These are phyloP conservation scores for Acropora tenuis DNA, from an alignment of 64 coral and sea anemone genomes.

Conservation along the genomic window DNA sequence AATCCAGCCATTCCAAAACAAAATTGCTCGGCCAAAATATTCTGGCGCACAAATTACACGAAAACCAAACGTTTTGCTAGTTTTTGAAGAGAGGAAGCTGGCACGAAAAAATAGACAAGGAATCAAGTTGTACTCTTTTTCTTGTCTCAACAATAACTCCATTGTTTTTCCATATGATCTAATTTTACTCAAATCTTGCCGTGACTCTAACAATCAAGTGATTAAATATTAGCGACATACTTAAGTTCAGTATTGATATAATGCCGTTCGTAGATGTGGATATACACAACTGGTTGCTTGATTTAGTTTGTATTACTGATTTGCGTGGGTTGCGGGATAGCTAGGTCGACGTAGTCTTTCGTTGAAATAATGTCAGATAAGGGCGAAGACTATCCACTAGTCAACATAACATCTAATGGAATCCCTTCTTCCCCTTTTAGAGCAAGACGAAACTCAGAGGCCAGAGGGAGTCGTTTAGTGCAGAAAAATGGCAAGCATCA, in stretches of 20 bases:
- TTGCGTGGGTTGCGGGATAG: background rate
- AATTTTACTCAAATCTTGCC: background rate
- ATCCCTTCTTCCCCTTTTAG: background rate
- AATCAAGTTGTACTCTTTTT: no score
- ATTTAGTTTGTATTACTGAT: background rate
- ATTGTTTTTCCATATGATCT: background rate
- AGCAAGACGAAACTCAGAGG: background rate
- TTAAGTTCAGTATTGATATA: background rate
- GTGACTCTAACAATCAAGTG: background rate
- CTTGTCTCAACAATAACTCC: background rate
- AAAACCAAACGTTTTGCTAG: no score
- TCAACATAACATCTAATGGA: constrained; percentile 34
- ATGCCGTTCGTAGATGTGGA: background rate
- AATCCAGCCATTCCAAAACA: background rate
- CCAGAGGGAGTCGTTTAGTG: constrained; percentile 39
- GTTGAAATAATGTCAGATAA: constrained; percentile 3
- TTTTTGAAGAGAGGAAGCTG: no score
- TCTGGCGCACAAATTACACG: no score
- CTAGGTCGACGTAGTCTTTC: background rate
- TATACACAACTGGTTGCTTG: background rate
- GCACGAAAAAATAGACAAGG: no score
- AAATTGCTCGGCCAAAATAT: background rate
- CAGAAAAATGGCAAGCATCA: constrained; percentile 57
- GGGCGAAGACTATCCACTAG: background rate
- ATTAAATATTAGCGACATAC: background rate